Percentiles rank a stretch among this genome's conserved stretches.
Evolutionary conservation across 2,797 vertebrate genomes (phyloP).

Genomic region (Emys orbicularis): DNA sequence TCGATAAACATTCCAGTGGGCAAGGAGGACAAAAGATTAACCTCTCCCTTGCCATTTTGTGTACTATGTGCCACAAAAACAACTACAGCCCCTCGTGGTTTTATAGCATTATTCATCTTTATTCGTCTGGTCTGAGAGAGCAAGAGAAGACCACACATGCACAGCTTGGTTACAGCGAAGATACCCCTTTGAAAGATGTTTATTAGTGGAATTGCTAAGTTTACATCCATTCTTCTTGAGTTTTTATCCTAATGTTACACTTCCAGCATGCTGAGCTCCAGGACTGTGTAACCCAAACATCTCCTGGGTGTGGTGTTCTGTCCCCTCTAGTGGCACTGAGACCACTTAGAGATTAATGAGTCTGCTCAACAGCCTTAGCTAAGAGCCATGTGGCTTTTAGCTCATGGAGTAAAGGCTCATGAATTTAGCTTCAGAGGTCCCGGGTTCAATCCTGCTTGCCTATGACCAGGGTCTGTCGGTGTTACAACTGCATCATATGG

Average conservation of each 20-base stretch:
- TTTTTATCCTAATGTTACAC: constrained; percentile 1
- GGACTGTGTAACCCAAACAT: neutral
- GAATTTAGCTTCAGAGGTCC: too few relatives aligned
- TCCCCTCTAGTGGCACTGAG: too few relatives aligned
- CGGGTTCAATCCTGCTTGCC: too few relatives aligned
- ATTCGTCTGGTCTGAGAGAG: neutral
- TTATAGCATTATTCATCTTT: neutral
- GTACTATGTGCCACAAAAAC: neutral
- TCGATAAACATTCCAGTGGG: constrained; percentile 85
- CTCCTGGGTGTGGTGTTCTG: too few relatives aligned
- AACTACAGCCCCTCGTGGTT: neutral
- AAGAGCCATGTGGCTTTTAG: too few relatives aligned
- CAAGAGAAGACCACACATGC: neutral
- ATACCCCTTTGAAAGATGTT: neutral
- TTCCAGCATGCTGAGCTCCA: neutral
- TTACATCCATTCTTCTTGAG: neutral
- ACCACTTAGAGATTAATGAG: too few relatives aligned
- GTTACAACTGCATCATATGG: neutral
- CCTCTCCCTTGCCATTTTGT: constrained; percentile 69
- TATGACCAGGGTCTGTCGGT: too few relatives aligned
- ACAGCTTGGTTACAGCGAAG: neutral
- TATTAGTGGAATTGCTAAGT: neutral
- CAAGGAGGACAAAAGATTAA: constrained; percentile 82
- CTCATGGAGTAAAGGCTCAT: too few relatives aligned
- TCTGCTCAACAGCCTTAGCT: too few relatives aligned